These are phyloP conservation scores for Zaprionus africanus DNA, from an alignment of 1,140 invertebrate species.

Conservation along the genomic window DNA sequence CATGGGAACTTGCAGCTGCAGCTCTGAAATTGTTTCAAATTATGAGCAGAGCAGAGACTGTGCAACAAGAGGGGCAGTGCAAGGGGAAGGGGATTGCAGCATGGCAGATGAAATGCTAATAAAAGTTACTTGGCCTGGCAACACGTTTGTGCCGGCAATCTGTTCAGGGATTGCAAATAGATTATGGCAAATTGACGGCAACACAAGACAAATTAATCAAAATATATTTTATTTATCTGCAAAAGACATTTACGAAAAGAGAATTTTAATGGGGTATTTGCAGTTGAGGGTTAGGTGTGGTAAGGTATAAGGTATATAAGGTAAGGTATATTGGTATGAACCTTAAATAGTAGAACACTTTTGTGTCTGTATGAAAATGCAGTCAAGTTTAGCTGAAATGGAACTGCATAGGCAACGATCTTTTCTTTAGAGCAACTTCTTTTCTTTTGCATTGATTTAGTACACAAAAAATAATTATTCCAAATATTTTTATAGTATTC, in stretches of 20 bases:
- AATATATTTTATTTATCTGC: conserved; percentile 1
- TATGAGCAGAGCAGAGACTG: conserved; percentile 9
- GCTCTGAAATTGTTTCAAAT: conserved; percentile 22
- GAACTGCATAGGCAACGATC: too few relatives aligned
- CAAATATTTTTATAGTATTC: too few relatives aligned
- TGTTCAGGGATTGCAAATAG: conserved; percentile 14
- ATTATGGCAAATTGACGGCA: conserved; percentile 4
- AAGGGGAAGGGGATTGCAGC: not conserved
- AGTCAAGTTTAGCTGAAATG: too few relatives aligned
- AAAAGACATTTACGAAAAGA: not conserved
- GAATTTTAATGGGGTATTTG: not conserved
- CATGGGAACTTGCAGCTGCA: conserved; percentile 51
- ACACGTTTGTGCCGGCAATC: conserved; percentile 14
- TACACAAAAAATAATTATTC: too few relatives aligned
- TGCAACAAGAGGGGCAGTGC: not conserved
- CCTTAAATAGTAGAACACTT: too few relatives aligned
- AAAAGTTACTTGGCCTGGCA: conserved; percentile 13
- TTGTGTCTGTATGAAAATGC: too few relatives aligned
- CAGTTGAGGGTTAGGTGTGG: not conserved
- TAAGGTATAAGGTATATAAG: too few relatives aligned
- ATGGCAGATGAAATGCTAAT: conserved; percentile 5
- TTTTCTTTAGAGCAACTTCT: too few relatives aligned
- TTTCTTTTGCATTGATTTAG: too few relatives aligned
- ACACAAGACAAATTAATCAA: conserved; percentile 5
- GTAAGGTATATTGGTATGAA: too few relatives aligned